Conservation (phyloP, 2,113 vertebrate species). For the Ciconia maguari region DNA sequence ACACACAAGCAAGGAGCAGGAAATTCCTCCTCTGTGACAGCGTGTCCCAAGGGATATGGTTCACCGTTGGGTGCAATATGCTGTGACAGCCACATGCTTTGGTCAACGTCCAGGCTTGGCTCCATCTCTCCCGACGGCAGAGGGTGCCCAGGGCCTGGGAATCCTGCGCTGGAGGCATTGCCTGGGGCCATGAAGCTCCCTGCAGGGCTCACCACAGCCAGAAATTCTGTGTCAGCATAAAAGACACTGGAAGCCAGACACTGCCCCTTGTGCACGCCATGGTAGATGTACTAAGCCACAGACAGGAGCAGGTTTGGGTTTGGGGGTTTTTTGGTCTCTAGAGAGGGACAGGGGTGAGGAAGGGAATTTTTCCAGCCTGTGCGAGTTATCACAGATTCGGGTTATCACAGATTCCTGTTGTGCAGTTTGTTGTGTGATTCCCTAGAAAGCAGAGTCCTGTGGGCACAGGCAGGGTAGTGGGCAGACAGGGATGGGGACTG, state of each 20-base stretch:
- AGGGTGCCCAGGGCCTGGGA: conserved; percentile 3
- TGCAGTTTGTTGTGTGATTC: neutral
- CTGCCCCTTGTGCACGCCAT: fast-evolving
- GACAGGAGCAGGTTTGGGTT: neutral
- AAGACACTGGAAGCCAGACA: neutral
- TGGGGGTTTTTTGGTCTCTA: neutral
- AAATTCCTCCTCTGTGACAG: neutral
- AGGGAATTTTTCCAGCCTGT: neutral
- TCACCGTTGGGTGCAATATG: neutral
- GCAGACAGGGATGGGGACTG: neutral
- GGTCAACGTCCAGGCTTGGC: neutral
- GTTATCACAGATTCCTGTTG: neutral
- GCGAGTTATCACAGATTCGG: neutral
- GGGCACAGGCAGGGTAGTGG: neutral
- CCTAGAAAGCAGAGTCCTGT: neutral
- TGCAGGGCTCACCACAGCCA: neutral
- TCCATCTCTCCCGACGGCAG: neutral
- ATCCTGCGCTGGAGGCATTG: neutral
- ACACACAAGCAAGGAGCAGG: neutral
- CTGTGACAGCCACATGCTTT: neutral
- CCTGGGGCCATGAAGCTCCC: neutral
- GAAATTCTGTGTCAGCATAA: neutral
- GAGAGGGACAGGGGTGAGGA: neutral
- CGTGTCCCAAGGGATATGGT: neutral
- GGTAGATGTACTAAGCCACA: neutral